Percentiles rank a stretch among this genome's conserved stretches.
Conservation (phyloP, 1,140 invertebrate species). For the Euwallacea similis region DNA sequence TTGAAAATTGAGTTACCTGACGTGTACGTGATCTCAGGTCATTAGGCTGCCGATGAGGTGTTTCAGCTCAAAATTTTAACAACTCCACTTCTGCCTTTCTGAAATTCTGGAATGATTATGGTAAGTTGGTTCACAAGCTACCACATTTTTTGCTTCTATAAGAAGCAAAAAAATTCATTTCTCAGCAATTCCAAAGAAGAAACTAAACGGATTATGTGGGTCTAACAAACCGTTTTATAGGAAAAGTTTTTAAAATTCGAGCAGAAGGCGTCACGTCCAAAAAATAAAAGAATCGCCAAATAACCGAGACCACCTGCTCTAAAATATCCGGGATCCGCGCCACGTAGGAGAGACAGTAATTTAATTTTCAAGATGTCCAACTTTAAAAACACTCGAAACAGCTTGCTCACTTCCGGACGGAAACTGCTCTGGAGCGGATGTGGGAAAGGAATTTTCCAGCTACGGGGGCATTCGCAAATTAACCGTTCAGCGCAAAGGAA, state of each 20-base stretch:
- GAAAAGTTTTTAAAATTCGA: too few species aligned
- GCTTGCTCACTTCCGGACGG: background rate
- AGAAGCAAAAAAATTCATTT: too few species aligned
- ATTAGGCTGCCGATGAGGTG: background rate
- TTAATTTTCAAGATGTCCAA: conserved; percentile 1
- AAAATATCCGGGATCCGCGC: background rate
- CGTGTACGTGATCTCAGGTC: conserved; percentile 4
- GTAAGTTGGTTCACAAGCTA: too few species aligned
- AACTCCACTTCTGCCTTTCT: background rate
- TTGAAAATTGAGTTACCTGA: conserved; percentile 4
- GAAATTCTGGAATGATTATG: too few species aligned
- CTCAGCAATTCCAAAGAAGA: too few species aligned
- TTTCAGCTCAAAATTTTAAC: conserved; percentile 2
- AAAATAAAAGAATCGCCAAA: background rate
- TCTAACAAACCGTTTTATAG: too few species aligned
- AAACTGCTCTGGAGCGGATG: background rate
- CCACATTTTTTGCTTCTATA: too few species aligned
- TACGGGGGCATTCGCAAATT: too few species aligned
- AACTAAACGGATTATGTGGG: too few species aligned
- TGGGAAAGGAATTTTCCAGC: too few species aligned
- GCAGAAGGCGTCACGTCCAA: background rate
- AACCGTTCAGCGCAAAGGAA: too few species aligned
- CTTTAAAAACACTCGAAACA: conserved; percentile 5
- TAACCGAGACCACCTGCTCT: background rate
- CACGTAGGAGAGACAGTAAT: conserved; percentile 2